Conservation (phyloP, 2,888 invertebrate species). For the Venusia cambrica region DNA sequence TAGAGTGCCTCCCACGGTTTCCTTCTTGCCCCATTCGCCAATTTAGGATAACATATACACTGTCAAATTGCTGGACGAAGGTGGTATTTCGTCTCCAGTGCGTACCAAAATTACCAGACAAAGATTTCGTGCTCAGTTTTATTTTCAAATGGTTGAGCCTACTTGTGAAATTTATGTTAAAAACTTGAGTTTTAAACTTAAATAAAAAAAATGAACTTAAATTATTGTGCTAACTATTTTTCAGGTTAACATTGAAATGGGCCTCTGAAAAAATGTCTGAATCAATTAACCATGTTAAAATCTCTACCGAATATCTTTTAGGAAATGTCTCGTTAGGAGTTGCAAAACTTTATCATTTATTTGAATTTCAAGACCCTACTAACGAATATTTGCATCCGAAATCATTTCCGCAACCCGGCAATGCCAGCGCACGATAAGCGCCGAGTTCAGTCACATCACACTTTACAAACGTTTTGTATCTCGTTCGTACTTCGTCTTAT, state of each 20-base stretch:
- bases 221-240: no score
- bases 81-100: no score
- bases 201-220: no score
- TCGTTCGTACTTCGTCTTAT: conserved; percentile 35
- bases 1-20: conserved; percentile 64
- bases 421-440: conserved; percentile 54
- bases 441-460: conserved; percentile 53
- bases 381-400: conserved; percentile 41
- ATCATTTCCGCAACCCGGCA: conserved; percentile 40
- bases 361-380: conserved; percentile 25
- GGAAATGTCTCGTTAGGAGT: conserved; percentile 6
- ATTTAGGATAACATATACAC: conserved; percentile 57
- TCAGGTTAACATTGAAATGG: no score
- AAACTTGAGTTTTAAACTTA: conserved; percentile 1
- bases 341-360: conserved; percentile 13
- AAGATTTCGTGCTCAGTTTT: no score
- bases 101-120: no score
- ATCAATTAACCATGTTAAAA: no score
- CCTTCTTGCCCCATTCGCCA: conserved; percentile 50
- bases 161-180: no score
- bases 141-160: no score
- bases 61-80: conserved; percentile 44
- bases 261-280: no score
- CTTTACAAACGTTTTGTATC: conserved; percentile 29
- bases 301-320: no score